A percentile compares a stretch with the other conserved stretches of the same genome.
These are phyloP conservation scores for Agrotis ipsilon DNA, from an alignment of 2,888 invertebrate species.

Conservation along the genomic window DNA sequence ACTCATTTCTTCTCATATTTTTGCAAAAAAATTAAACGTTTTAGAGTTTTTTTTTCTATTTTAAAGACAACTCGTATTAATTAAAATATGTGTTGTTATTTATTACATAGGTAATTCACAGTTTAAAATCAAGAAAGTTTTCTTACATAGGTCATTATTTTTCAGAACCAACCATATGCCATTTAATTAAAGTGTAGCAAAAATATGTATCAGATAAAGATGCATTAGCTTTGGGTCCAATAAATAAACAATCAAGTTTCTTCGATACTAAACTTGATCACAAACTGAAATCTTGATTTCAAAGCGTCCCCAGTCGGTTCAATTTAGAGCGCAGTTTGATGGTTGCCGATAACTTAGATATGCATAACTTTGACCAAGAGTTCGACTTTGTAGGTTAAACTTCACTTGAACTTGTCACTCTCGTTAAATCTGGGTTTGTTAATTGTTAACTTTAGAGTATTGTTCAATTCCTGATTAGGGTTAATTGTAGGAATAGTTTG, in stretches of 20 bases:
- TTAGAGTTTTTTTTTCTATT: too few relatives aligned
- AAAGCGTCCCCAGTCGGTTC: constrained; percentile 11
- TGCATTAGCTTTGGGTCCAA: neutral
- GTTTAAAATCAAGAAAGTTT: neutral
- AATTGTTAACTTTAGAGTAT: neutral
- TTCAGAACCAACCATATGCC: neutral
- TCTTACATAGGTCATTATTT: neutral
- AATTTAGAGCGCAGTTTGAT: constrained; percentile 31
- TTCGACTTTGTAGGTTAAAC: constrained; percentile 26
- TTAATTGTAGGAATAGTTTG: neutral
- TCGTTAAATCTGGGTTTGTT: constrained; percentile 8
- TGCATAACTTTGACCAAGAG: constrained; percentile 37
- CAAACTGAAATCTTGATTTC: constrained; percentile 4
- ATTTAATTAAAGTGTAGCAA: neutral
- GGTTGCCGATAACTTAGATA: constrained; percentile 40
- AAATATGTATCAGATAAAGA: neutral
- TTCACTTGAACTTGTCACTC: constrained; percentile 12
- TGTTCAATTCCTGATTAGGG: neutral
- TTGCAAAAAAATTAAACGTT: too few relatives aligned
- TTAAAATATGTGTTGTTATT: too few relatives aligned
- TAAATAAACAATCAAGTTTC: constrained; percentile 9
- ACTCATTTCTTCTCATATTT: neutral
- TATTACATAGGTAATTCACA: too few relatives aligned
- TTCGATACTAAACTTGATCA: constrained; percentile 4
- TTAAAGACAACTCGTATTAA: too few relatives aligned